A percentile compares a stretch with the other conserved stretches of the same genome.
These are phyloP conservation scores for Auanema sp. DNA, from an alignment of 2,888 invertebrate genomes.

Conservation along the genomic window DNA sequence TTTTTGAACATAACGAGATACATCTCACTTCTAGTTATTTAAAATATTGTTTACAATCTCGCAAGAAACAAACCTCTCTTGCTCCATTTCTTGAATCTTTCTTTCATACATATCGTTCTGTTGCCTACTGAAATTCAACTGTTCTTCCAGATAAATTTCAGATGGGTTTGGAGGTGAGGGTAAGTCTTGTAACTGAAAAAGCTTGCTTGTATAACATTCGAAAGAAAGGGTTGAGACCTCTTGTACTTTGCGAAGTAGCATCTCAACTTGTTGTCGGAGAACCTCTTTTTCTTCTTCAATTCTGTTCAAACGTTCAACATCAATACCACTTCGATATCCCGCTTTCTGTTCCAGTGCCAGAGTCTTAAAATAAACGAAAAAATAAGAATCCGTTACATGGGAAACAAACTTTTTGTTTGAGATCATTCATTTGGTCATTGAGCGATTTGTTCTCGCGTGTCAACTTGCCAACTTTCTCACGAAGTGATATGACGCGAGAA, in stretches of 20 bases:
- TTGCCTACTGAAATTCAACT: slow-evolving; percentile 42
- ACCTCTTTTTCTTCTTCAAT: slow-evolving; percentile 21
- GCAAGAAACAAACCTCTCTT: slow-evolving; percentile 47
- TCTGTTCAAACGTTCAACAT: slow-evolving; percentile 10
- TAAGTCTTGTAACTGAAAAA: neutral
- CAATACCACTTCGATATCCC: slow-evolving; percentile 10
- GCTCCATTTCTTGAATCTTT: slow-evolving; percentile 57
- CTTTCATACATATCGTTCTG: slow-evolving; percentile 61
- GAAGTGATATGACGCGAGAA: slow-evolving; percentile 29
- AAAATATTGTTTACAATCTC: too few relatives aligned
- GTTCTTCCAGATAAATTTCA: slow-evolving; percentile 25
- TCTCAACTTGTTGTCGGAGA: slow-evolving; percentile 17
- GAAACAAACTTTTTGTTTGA: neutral
- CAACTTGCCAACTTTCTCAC: slow-evolving; percentile 27
- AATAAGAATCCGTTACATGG: neutral
- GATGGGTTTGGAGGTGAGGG: neutral
- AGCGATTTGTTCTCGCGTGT: neutral
- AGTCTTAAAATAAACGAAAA: neutral
- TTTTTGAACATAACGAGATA: slow-evolving; percentile 64
- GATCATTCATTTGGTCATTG: neutral
- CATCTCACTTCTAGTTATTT: slow-evolving; percentile 57
- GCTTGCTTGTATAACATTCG: neutral
- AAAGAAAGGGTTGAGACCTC: neutral
- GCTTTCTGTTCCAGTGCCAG: slow-evolving; percentile 3
- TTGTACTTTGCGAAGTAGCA: slow-evolving; percentile 18